phyloP scores from a whole-genome alignment of 2,888 invertebrate genomes.

The Phortica okadai region DNA sequence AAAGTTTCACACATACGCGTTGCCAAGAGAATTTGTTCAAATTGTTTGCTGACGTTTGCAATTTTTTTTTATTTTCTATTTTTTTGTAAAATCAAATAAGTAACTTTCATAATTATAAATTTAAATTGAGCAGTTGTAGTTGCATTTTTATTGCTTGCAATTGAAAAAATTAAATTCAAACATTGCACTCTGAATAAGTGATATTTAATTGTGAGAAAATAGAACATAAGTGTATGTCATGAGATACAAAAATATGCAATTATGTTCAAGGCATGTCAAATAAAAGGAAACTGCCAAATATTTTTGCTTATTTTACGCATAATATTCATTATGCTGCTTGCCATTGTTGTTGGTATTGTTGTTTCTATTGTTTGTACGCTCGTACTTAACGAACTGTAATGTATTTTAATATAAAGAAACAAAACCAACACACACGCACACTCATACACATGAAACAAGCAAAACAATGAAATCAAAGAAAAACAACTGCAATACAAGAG shows the following conservation, averaged over 20 bases:
- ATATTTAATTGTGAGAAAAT: no score
- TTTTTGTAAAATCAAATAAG: neutral
- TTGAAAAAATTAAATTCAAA: neutral
- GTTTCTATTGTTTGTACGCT: neutral
- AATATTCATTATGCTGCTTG: neutral
- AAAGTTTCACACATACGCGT: slow-evolving; percentile 1
- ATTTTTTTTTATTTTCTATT: neutral
- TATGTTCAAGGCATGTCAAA: no score
- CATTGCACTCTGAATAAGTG: neutral
- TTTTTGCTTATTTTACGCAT: neutral
- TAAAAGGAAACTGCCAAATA: neutral
- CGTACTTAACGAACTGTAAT: slow-evolving; percentile 17
- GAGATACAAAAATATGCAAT: no score
- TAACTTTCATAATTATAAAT: neutral
- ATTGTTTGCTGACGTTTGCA: neutral
- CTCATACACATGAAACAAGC: neutral
- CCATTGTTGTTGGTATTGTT: neutral
- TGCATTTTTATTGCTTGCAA: neutral
- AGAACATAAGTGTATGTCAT: no score
- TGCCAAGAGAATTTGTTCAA: neutral
- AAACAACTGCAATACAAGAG: neutral
- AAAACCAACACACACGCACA: neutral
- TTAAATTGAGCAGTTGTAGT: neutral
- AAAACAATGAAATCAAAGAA: slow-evolving; percentile 1
- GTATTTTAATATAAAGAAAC: slow-evolving; percentile 8